Evolutionary conservation across 2,797 vertebrate species (phyloP).

Genomic region (Lepus oiostolus): DNA sequence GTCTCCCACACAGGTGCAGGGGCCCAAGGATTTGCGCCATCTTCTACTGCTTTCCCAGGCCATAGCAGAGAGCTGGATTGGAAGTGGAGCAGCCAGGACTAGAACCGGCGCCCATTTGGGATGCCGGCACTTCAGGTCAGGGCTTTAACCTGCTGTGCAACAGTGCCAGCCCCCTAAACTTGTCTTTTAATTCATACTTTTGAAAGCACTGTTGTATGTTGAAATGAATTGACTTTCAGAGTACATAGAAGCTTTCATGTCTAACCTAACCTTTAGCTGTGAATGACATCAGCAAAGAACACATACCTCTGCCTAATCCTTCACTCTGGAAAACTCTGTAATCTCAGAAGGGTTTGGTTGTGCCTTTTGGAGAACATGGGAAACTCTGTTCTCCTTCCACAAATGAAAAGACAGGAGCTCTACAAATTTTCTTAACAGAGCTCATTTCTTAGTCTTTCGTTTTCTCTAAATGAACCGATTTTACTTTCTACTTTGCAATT

Average conservation of each 20-base stretch:
- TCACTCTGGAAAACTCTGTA: slow-evolving; percentile 11
- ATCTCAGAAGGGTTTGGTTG: background rate
- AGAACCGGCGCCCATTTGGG: no score
- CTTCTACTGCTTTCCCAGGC: no score
- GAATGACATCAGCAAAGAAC: slow-evolving; percentile 9
- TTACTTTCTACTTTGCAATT: background rate
- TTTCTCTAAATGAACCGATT: background rate
- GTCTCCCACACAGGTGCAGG: no score
- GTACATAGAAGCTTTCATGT: background rate
- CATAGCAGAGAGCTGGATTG: no score
- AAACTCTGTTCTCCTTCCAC: background rate
- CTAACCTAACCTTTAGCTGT: background rate
- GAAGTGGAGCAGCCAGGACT: no score
- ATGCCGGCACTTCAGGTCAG: no score
- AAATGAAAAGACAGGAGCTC: background rate
- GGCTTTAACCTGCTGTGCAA: no score
- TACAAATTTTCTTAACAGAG: background rate
- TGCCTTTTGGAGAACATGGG: background rate
- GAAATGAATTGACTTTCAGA: slow-evolving; percentile 26
- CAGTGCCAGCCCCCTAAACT: no score
- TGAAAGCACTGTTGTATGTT: no score
- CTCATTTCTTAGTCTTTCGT: background rate
- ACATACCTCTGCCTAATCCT: background rate
- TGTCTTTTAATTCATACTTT: no score
- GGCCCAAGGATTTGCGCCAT: no score